Evolutionary conservation across 1,140 invertebrate species (phyloP).

Genomic region (Berghia stephanieae): DNA sequence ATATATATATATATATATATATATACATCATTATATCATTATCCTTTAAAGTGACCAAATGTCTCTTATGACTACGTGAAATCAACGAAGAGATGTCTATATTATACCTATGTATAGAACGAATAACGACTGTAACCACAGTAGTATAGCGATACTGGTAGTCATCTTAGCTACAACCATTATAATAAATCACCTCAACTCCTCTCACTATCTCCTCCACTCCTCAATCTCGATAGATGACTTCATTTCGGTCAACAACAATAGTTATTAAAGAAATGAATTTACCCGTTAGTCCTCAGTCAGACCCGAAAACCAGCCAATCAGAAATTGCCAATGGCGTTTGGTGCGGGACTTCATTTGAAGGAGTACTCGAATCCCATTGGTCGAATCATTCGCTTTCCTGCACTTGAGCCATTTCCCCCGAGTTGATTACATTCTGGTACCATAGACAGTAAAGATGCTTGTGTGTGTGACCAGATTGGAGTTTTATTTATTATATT

Average conservation of each 20-base stretch:
- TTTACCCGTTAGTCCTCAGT: background rate
- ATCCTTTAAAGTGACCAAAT: too few relatives aligned
- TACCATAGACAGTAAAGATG: background rate
- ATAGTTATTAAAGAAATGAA: background rate
- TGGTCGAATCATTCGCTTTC: constrained; percentile 1
- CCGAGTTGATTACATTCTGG: background rate
- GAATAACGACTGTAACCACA: too few relatives aligned
- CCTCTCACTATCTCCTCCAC: background rate
- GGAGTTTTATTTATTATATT: background rate
- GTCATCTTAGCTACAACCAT: background rate
- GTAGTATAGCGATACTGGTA: too few relatives aligned
- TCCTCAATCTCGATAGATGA: background rate
- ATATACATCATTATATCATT: constrained; percentile 10
- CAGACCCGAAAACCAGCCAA: background rate
- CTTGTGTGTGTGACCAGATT: background rate
- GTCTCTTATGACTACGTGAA: too few relatives aligned
- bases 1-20: constrained; percentile 22
- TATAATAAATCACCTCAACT: background rate
- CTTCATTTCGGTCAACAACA: background rate
- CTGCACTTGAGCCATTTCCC: background rate
- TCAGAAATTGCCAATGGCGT: too few relatives aligned
- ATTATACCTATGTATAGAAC: too few relatives aligned
- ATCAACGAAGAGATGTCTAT: too few relatives aligned
- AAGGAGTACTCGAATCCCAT: too few relatives aligned
- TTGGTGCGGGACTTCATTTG: too few relatives aligned